Evolutionary conservation across 2,113 vertebrate species (phyloP), one percentile per base, ranked within the genome.

Genomic region (Ophiodon elongatus): DNA sequence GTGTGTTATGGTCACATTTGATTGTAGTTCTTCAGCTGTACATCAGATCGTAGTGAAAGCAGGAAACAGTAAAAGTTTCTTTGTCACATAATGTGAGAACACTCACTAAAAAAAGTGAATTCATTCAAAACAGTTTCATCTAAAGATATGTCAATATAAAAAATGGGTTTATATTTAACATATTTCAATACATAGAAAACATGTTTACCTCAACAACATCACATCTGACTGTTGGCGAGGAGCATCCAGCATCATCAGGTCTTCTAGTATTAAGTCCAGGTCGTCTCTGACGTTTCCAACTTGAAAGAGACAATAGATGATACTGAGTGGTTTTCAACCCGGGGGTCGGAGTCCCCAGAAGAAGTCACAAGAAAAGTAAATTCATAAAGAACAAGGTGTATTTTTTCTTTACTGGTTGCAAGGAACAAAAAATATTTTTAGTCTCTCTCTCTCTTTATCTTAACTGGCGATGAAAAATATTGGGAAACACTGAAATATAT

Each of bases 1-100:
- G 52, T 56, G 8, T n/a, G 50, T 27, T 47, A 19, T 13, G 35
- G 23, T 70, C 29, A 23, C 2, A 29, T 64, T 47, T 21, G 14
- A 31, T 14, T 63, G 19, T 23, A 17, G n/a, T 39, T 65, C 27
- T 45, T 60, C 2, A 35, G 21, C 33, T 63, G n/a, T 8, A 4
- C 1, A 9, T 41, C 8, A 52, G 1, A 60, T n/a, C 56, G 7
- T 7, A 31, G 54, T 25, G 13, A 74, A 67, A 23, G 39, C 31
- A 57, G 69, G 27, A 66, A 80, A 73, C 69, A 43, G 35, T 13
- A 8, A 13, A 50, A 50, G 27, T 21, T 13, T 37, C 63, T 62
- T 73, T 56, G 27, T 59, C 23, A 52, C 23, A 54, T 54, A 27
- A 65, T 14, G 13, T 21, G 10, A 74, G 29, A 19, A 31, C 39